Evolutionary conservation across 2,888 invertebrate species (phyloP).

Genomic region (Ethmia dodecea): DNA sequence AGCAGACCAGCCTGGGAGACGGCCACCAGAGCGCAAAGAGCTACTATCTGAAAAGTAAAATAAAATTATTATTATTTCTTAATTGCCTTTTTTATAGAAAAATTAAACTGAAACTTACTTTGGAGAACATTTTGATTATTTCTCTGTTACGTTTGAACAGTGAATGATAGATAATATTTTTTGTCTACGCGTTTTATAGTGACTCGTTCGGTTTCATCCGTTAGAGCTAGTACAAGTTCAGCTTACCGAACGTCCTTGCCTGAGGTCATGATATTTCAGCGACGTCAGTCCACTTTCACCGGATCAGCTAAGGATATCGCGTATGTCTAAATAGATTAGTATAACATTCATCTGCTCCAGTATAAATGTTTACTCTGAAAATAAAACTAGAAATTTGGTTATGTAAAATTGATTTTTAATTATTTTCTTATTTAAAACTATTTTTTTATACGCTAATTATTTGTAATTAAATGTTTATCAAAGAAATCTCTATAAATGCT

Average conservation of each 20-base stretch:
- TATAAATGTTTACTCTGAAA: no score
- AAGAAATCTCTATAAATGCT: background rate
- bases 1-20: constrained; percentile 31
- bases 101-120: constrained; percentile 33
- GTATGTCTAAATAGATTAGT: no score
- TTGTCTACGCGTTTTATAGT: constrained; percentile 29
- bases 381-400: no score
- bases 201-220: constrained; percentile 16
- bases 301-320: no score
- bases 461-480: no score
- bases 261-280: constrained; percentile 26
- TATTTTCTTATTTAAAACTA: no score
- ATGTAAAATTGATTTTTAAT: no score
- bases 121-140: constrained; percentile 34
- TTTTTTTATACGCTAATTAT: no score
- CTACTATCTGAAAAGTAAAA: constrained; percentile 27
- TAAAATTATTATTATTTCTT: background rate
- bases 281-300: constrained; percentile 17
- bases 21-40: constrained; percentile 29
- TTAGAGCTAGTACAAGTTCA: constrained; percentile 13
- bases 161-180: constrained; percentile 22
- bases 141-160: constrained; percentile 27
- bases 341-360: no score
- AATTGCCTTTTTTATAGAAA: background rate
- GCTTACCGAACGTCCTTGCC: constrained; percentile 28